A percentile compares a stretch with the other conserved stretches of the same genome.
Conservation (phyloP, 2,797 vertebrate species). For the Potorous gilbertii region DNA sequence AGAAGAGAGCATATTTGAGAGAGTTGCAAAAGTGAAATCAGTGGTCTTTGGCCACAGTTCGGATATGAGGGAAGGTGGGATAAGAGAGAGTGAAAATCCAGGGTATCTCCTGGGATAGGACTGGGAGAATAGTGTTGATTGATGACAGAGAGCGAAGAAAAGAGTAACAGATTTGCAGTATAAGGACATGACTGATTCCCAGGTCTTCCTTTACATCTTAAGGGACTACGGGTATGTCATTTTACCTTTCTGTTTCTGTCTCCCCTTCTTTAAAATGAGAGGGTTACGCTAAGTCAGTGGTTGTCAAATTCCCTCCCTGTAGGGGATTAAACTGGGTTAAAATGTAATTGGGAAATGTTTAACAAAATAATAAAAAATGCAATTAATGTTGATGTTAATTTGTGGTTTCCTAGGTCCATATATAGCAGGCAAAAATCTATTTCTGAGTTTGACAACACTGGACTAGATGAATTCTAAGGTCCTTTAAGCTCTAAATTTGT, state of each 20-base stretch:
- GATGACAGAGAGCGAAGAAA: not conserved
- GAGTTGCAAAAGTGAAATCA: not conserved
- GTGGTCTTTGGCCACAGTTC: too few relatives aligned
- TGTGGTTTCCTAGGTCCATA: too few relatives aligned
- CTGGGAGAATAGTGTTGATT: not conserved
- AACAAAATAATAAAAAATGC: not conserved
- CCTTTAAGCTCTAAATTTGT: too few relatives aligned
- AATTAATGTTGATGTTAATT: not conserved
- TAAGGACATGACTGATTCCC: not conserved
- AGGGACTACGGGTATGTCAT: not conserved
- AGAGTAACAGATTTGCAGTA: not conserved
- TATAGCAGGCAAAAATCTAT: too few relatives aligned
- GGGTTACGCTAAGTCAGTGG: not conserved
- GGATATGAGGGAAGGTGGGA: too few relatives aligned
- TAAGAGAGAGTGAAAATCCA: too few relatives aligned
- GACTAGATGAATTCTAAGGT: too few relatives aligned
- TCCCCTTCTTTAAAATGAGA: not conserved
- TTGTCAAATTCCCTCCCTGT: not conserved
- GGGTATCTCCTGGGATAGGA: too few relatives aligned
- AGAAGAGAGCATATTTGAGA: too few relatives aligned
- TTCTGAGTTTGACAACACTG: too few relatives aligned
- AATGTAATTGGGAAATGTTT: not conserved
- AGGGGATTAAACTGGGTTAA: not conserved
- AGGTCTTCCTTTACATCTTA: too few relatives aligned
- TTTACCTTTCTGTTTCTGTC: not conserved